Evolutionary conservation across 2,113 vertebrate genomes (phyloP).

Genomic region (Triplophysa siluroides): DNA sequence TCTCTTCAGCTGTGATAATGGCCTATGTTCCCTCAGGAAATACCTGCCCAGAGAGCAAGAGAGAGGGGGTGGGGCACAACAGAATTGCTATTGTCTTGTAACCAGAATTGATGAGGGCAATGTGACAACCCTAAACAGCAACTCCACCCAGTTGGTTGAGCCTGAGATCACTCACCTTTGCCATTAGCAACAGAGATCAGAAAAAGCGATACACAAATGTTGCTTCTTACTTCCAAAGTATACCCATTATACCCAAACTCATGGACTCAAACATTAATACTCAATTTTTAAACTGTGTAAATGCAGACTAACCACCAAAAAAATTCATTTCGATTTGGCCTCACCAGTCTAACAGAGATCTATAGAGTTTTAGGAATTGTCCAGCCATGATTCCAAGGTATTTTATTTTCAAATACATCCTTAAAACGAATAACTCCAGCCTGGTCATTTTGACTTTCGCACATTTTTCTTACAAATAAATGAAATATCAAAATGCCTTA

Average conservation of each 20-base stretch:
- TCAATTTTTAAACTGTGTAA: background rate
- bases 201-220: background rate
- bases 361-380: no score
- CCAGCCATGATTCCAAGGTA: no score
- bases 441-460: no score
- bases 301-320: no score
- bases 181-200: slow-evolving; percentile 27
- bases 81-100: slow-evolving; percentile 49
- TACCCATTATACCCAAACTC: background rate
- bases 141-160: slow-evolving; percentile 24
- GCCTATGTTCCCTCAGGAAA: slow-evolving; percentile 62
- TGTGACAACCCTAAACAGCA: slow-evolving; percentile 57
- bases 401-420: no score
- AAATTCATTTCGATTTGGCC: no score
- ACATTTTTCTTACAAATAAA: no score
- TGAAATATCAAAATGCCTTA: no score
- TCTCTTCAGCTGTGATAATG: slow-evolving; percentile 43
- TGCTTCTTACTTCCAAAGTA: background rate
- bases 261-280: background rate
- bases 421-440: no score
- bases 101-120: slow-evolving; percentile 48
- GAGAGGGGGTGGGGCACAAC: slow-evolving; percentile 39
- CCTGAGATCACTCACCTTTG: slow-evolving; percentile 47
- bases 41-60: slow-evolving; percentile 51
- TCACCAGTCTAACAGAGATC: no score